Percentiles rank a stretch among this genome's conserved stretches.
Conservation (phyloP, 2,113 vertebrate genomes). For the Poeciliopsis prolifica region DNA sequence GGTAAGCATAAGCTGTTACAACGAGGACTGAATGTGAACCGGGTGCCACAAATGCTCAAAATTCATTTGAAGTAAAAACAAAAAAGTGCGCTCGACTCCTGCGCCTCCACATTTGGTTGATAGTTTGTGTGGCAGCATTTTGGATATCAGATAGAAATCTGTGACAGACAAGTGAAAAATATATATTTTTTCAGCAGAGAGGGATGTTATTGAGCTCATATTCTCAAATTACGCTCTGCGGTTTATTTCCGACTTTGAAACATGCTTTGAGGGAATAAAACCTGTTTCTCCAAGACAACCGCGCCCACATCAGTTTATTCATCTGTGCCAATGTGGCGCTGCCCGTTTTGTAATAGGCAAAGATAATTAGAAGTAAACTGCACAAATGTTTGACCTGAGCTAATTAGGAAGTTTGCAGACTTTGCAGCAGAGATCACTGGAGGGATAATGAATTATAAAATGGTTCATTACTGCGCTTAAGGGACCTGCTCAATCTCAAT, state of each 20-base stretch:
- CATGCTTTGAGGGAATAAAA: constrained; percentile 27
- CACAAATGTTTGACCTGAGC: constrained; percentile 81
- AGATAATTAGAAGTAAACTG: constrained; percentile 79
- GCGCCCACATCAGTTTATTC: constrained; percentile 55
- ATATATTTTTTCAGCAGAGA: no score
- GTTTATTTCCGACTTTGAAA: constrained; percentile 12
- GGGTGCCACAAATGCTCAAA: no score
- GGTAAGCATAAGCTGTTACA: no score
- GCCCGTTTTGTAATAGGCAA: constrained; percentile 75
- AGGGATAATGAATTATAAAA: constrained; percentile 85
- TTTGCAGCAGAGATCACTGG: constrained; percentile 77
- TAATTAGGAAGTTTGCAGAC: constrained; percentile 85
- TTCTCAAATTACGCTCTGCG: no score
- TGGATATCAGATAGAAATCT: no score
- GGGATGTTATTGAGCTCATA: no score
- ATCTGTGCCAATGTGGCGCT: constrained; percentile 56
- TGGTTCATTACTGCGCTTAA: constrained; percentile 80
- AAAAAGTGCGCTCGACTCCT: no score
- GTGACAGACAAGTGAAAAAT: no score
- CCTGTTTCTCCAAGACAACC: constrained; percentile 13
- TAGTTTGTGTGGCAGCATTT: no score
- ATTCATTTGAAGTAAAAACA: no score
- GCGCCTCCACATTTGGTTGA: no score
- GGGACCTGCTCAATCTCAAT: constrained; percentile 82
- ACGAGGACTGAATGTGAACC: no score